Conservation (phyloP, 2,888 invertebrate genomes). For the Drosophila diplacantha region DNA sequence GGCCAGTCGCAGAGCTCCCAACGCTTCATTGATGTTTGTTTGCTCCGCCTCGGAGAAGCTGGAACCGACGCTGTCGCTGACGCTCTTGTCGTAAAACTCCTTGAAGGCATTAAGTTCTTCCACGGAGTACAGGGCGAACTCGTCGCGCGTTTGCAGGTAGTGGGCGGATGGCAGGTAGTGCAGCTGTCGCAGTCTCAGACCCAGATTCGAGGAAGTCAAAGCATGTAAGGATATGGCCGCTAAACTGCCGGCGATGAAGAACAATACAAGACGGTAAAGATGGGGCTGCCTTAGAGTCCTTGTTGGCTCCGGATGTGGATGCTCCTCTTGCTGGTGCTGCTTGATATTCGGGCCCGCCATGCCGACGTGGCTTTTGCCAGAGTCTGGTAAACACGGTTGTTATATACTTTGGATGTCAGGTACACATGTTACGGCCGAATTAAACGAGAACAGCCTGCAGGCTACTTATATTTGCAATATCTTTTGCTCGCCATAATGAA, state of each 20-base stretch:
- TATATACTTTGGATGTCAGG: background rate
- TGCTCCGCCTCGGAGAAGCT: conserved; percentile 55
- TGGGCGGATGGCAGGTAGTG: conserved; percentile 73
- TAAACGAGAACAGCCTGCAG: background rate
- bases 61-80: conserved; percentile 53
- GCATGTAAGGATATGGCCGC: conserved; percentile 66
- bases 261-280: conserved; percentile 43
- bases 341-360: conserved; percentile 1
- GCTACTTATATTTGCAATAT: background rate
- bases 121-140: conserved; percentile 72
- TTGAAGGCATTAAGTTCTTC: conserved; percentile 62
- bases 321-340: conserved; percentile 1
- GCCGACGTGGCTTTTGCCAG: conserved; percentile 1
- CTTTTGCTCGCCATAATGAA: background rate
- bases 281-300: background rate
- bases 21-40: conserved; percentile 82
- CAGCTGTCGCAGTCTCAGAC: conserved; percentile 59
- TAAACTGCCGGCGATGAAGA: conserved; percentile 69
- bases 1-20: conserved; percentile 90
- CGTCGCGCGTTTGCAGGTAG: conserved; percentile 75
- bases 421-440: conserved; percentile 3
- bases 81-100: conserved; percentile 66
- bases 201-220: conserved; percentile 40
- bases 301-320: conserved; percentile 1
- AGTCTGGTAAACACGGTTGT: background rate